These are phyloP conservation scores for Apteryx owenii DNA, from an alignment of 2,113 vertebrate species.

Conservation along the genomic window DNA sequence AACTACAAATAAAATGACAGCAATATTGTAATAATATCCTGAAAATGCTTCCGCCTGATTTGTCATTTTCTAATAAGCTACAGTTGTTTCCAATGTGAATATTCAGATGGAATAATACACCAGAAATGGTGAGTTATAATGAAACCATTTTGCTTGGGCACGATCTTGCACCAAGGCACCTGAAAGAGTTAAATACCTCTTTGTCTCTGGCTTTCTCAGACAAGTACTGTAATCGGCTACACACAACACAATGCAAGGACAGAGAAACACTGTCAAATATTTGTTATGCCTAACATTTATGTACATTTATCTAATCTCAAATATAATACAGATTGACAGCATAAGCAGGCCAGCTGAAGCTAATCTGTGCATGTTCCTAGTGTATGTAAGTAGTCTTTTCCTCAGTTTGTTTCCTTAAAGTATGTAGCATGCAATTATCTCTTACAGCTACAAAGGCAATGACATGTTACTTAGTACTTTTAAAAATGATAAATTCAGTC, in stretches of 20 bases:
- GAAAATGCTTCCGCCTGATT: neutral
- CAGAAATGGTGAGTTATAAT: neutral
- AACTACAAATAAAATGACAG: neutral
- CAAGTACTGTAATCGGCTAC: neutral
- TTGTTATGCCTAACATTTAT: slow-evolving; percentile 39
- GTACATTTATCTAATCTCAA: slow-evolving; percentile 56
- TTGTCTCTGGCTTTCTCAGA: neutral
- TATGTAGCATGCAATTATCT: slow-evolving; percentile 75
- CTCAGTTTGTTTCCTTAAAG: slow-evolving; percentile 72
- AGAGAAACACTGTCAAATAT: slow-evolving; percentile 27
- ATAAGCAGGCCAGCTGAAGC: slow-evolving; percentile 67
- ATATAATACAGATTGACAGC: slow-evolving; percentile 72
- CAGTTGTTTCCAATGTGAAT: neutral
- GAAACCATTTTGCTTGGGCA: neutral
- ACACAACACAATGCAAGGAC: neutral
- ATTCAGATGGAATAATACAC: neutral
- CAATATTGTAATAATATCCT: neutral
- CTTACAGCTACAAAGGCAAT: slow-evolving; percentile 51
- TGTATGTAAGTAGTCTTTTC: slow-evolving; percentile 72
- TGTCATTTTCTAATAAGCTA: neutral
- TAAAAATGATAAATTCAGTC: slow-evolving; percentile 64
- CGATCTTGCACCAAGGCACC: neutral
- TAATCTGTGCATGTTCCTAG: slow-evolving; percentile 54
- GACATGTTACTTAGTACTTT: slow-evolving; percentile 71
- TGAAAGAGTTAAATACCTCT: neutral